Percentiles rank a stretch among this genome's conserved stretches.
Evolutionary conservation across 2,113 vertebrate species (phyloP).

Genomic region (Heterochromis multidens): DNA sequence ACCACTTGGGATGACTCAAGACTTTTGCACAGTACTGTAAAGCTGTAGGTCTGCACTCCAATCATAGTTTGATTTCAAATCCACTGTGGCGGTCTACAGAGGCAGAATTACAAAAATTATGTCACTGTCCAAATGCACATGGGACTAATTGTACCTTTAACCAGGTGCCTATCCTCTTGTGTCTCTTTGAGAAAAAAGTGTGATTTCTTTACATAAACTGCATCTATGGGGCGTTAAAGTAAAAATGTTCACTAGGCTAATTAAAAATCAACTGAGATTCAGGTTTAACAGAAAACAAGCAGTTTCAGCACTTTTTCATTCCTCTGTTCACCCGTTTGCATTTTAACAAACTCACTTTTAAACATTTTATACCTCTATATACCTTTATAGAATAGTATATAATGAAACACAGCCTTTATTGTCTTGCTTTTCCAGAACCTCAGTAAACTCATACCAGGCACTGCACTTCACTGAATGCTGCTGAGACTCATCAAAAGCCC

Average conservation of each 20-base stretch:
- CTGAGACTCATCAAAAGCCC: slow-evolving; percentile 25
- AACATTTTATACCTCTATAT: not conserved
- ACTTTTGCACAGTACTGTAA: not conserved
- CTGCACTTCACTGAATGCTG: slow-evolving; percentile 6
- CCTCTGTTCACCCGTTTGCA: not conserved
- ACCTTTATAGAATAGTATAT: not conserved
- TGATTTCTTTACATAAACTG: not conserved
- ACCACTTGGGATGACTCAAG: not conserved
- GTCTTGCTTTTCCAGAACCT: not conserved
- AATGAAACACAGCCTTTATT: not conserved
- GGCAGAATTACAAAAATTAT: not conserved
- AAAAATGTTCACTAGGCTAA: not conserved
- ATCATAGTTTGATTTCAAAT: not conserved
- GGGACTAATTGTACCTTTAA: not conserved
- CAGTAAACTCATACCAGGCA: not conserved
- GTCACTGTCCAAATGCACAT: not conserved
- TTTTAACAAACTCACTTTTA: not conserved
- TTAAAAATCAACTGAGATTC: not conserved
- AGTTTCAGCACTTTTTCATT: not conserved
- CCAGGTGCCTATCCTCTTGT: not conserved
- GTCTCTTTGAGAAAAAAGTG: not conserved
- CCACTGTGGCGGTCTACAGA: not conserved
- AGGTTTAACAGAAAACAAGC: not conserved
- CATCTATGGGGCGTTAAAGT: not conserved
- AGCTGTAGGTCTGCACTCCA: not conserved